These are phyloP conservation scores for Parazoanthus darwini DNA, from an alignment of 92 coral and sea anemone genomes.

Conservation along the genomic window DNA sequence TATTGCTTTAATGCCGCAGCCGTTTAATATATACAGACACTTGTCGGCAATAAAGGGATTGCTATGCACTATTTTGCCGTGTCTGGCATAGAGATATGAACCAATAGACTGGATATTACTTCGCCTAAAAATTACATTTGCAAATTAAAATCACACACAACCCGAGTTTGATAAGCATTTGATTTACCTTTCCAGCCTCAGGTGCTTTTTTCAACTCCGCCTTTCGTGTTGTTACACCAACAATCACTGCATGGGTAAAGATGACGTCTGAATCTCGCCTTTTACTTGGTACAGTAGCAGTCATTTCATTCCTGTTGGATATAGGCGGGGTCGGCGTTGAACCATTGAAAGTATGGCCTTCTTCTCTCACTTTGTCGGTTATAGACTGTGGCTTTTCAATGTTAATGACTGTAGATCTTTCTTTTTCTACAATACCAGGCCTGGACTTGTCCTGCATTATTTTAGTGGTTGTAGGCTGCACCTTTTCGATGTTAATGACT, in stretches of 20 bases:
- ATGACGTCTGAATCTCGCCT: neutral
- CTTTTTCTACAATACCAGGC: neutral
- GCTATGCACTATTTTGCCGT: too few relatives aligned
- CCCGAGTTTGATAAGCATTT: neutral
- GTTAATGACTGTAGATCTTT: neutral
- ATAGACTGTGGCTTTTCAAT: neutral
- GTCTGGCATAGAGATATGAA: too few relatives aligned
- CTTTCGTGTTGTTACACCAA: slow-evolving; percentile 14
- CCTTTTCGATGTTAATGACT: too few relatives aligned
- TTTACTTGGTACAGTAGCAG: neutral
- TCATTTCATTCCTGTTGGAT: neutral
- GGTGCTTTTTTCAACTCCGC: slow-evolving; percentile 15
- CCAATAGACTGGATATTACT: too few relatives aligned
- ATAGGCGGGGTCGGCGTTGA: neutral
- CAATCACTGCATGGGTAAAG: slow-evolving; percentile 3
- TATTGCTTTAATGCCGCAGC: neutral
- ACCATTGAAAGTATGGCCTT: neutral
- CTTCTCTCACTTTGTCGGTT: neutral
- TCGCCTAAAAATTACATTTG: too few relatives aligned
- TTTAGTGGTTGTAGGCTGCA: too few relatives aligned
- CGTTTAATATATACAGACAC: neutral
- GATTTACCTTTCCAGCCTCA: slow-evolving; percentile 16
- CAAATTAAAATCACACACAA: neutral
- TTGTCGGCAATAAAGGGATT: too few relatives aligned
- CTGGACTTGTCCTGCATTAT: too few relatives aligned